Evolutionary conservation across 2,797 vertebrate genomes (phyloP).

Genomic region (Garrulus glandarius): DNA sequence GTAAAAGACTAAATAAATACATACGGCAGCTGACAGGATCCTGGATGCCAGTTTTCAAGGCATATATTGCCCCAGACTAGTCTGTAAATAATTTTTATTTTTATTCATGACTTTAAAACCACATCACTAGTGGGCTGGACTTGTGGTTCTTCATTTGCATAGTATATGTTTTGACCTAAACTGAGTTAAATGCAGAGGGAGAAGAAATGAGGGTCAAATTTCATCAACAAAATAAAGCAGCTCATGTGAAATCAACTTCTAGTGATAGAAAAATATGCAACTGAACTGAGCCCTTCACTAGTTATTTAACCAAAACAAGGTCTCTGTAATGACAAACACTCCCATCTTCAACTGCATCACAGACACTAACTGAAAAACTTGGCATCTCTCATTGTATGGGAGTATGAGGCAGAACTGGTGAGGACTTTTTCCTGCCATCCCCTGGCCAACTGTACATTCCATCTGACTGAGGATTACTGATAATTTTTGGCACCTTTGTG

Average conservation of each 20-base stretch:
- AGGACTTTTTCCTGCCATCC: slow-evolving; percentile 53
- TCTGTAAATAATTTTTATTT: slow-evolving; percentile 53
- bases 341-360: slow-evolving; percentile 52
- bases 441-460: slow-evolving; percentile 72
- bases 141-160: slow-evolving; percentile 60
- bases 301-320: slow-evolving; percentile 60
- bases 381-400: slow-evolving; percentile 59
- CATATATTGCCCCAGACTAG: slow-evolving; percentile 19
- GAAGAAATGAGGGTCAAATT: slow-evolving; percentile 24
- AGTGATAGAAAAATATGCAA: slow-evolving; percentile 31
- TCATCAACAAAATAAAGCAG: slow-evolving; percentile 57
- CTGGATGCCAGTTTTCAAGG: slow-evolving; percentile 35
- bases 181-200: slow-evolving; percentile 10
- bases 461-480: slow-evolving; percentile 70
- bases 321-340: slow-evolving; percentile 64
- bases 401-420: slow-evolving; percentile 52
- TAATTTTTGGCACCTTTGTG: slow-evolving; percentile 70
- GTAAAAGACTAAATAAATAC: slow-evolving; percentile 43
- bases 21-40: neutral
- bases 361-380: slow-evolving; percentile 44
- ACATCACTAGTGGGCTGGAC: slow-evolving; percentile 45
- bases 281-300: neutral
- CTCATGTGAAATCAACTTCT: neutral
- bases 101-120: slow-evolving; percentile 47
- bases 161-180: slow-evolving; percentile 41